These are phyloP conservation scores for Hemicrepidius hirtus DNA, from an alignment of 2,888 invertebrate genomes.

Conservation along the genomic window DNA sequence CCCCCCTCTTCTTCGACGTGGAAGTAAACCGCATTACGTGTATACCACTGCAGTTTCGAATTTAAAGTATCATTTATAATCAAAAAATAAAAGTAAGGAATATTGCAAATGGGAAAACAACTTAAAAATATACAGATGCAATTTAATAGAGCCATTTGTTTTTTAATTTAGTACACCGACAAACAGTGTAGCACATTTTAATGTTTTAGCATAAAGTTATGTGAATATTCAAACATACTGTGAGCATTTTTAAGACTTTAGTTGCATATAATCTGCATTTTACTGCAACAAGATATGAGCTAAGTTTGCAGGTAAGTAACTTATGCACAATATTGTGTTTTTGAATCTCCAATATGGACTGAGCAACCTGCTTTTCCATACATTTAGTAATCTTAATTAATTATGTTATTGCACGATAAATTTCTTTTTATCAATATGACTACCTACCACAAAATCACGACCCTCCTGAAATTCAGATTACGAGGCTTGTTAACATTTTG, in stretches of 20 bases:
- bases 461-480: conserved; percentile 9
- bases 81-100: conserved; percentile 38
- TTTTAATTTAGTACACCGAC: conserved; percentile 70
- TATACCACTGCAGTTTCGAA: conserved; percentile 28
- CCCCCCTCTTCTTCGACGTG: conserved; percentile 6
- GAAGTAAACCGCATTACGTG: conserved; percentile 20
- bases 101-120: conserved; percentile 38
- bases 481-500: not conserved
- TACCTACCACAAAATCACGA: conserved; percentile 5
- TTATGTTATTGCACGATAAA: conserved; percentile 21
- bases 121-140: conserved; percentile 62
- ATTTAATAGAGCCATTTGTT: conserved; percentile 70
- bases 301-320: conserved; percentile 41
- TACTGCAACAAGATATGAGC: conserved; percentile 51
- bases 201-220: conserved; percentile 67
- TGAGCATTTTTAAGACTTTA: conserved; percentile 65
- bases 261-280: conserved; percentile 56
- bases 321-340: conserved; percentile 50
- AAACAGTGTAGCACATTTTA: conserved; percentile 64
- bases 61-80: conserved; percentile 29
- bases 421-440: conserved; percentile 13
- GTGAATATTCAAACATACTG: conserved; percentile 66
- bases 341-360: conserved; percentile 15
- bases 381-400: conserved; percentile 18
- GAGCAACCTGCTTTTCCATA: not conserved